Percentiles rank a stretch among this genome's conserved stretches.
Evolutionary conservation across 2,888 invertebrate genomes (phyloP).

Genomic region (Leucoptera coffeella): DNA sequence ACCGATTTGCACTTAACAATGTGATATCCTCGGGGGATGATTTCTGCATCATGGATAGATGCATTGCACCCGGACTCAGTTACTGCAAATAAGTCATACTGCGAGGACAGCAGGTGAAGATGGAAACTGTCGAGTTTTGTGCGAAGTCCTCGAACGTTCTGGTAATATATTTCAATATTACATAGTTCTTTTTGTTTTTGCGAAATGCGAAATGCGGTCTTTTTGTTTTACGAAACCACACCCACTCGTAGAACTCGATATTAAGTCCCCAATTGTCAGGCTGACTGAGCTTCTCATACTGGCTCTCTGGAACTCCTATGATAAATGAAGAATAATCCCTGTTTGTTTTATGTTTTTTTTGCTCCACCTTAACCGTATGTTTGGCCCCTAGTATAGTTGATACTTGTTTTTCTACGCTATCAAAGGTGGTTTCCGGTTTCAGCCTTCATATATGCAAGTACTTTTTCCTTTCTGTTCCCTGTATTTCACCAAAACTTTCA

Average conservation of each 20-base stretch:
- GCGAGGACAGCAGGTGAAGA: constrained; percentile 2
- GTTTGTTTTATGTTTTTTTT: constrained; percentile 9
- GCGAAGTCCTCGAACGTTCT: background rate
- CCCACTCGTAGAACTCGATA: constrained; percentile 8
- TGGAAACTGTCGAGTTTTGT: constrained; percentile 5
- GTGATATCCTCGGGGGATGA: too few relatives aligned
- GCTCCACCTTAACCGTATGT: constrained; percentile 7
- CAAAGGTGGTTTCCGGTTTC: constrained; percentile 4
- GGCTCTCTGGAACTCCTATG: constrained; percentile 8
- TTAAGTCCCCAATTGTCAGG: constrained; percentile 8
- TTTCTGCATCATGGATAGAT: too few relatives aligned
- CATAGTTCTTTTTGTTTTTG: background rate
- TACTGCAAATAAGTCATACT: constrained; percentile 8
- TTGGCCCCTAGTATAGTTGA: constrained; percentile 1
- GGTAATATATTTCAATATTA: too few relatives aligned
- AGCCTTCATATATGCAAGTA: constrained; percentile 6
- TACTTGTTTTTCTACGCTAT: constrained; percentile 2
- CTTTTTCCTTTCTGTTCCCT: constrained; percentile 5
- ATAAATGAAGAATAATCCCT: constrained; percentile 10
- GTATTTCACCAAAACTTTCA: too few relatives aligned
- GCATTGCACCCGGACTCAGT: constrained; percentile 8
- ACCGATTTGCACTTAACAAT: constrained; percentile 7
- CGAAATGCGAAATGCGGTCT: constrained; percentile 11
- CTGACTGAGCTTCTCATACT: constrained; percentile 7
- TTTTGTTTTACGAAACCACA: too few relatives aligned